These are phyloP conservation scores for Capitulum mitella DNA, from an alignment of 2,888 invertebrate species.

Conservation along the genomic window DNA sequence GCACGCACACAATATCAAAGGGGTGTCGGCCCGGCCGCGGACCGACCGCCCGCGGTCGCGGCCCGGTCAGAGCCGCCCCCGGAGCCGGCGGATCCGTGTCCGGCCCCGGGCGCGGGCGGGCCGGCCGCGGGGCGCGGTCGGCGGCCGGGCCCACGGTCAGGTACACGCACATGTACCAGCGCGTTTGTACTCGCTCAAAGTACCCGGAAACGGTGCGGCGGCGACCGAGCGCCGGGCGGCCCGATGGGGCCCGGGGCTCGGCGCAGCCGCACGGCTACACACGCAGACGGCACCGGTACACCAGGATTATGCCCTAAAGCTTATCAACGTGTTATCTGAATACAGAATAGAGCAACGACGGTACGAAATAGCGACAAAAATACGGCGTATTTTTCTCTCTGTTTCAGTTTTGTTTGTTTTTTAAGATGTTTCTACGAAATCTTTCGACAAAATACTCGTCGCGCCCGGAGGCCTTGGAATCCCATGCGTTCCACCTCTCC, in stretches of 20 bases:
- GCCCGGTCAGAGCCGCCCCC: neutral
- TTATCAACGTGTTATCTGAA: neutral
- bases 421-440: neutral
- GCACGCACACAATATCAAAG: neutral
- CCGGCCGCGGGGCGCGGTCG: neutral
- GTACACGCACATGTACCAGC: neutral
- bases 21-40: neutral
- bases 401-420: neutral
- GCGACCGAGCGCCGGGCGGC: neutral
- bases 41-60: neutral
- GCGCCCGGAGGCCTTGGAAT: neutral
- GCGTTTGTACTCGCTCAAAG: conserved; percentile 15
- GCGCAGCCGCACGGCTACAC: neutral
- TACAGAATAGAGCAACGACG: neutral
- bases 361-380: neutral
- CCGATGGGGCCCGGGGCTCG: neutral
- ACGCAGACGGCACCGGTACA: neutral
- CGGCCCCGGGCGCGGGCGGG: neutral
- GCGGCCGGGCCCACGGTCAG: neutral
- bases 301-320: neutral
- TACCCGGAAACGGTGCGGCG: neutral
- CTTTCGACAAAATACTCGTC: neutral
- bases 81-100: too few species aligned
- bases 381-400: neutral
- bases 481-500: neutral